Base-by-base conservation (phyloP, 2,888 invertebrate species). In the Balanococcus diminutus region DNA sequence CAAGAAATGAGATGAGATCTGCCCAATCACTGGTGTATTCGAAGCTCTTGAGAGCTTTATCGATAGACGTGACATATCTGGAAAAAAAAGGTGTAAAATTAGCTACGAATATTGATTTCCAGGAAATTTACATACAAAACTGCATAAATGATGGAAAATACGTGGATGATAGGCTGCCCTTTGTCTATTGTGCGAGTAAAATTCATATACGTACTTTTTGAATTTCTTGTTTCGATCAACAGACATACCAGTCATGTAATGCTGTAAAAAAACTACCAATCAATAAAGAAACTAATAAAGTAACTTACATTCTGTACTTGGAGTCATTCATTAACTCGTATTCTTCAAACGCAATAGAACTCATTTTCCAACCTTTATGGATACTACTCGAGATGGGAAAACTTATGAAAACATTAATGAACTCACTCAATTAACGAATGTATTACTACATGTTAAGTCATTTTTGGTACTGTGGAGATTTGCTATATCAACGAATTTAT, bases 11-110 rank as follows among this genome's bases (percentile, higher is more conserved):
- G 89, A 98, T 97, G 84, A 97, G 91, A 91, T 98, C 97, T 86
- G 97, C 96, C 97, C 97, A 97, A 92, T 97, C 97, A 88, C 95
- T 95, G n/a, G 96, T 96, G 89, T 95, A 95, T 89, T 98, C 97
- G 91, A 97, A 98, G 90, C 94, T 95, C 89, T 95, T 96, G 87
- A 97, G 91, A 19, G 96, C 96, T 90, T 96, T 96, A 90, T 97
- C 97, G 85, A 97, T 94, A 87, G 94, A 93, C 75, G 93, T 93
- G 88, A 94, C 94, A 90, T 95, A 93, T 87, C 91, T 92, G 87
- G 75, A 88, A 89, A 16, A 82, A 67, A 36, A 81, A 82, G n/a
- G n/a, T n/a, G n/a, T 16, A 22, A 22, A 82, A 85, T 86, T 79
- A 82, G 32, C 28, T n/a, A 36, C n/a, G 42, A 28, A 16, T 67